Percentiles rank a stretch among this genome's conserved stretches.
phyloP scores from a whole-genome alignment of 2,888 invertebrate species.

The Watsonalla cultraria region DNA sequence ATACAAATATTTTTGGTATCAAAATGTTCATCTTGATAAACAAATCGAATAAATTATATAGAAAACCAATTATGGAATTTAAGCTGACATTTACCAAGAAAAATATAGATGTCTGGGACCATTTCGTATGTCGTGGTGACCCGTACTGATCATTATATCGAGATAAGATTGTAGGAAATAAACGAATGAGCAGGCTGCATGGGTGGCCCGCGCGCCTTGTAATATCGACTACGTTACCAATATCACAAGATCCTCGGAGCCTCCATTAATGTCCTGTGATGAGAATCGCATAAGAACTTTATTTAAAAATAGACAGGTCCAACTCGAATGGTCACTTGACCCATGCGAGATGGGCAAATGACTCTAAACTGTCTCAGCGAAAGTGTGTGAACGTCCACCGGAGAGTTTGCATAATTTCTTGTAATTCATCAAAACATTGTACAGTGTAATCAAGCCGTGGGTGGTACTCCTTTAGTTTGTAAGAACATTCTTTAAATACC shows the following conservation, averaged over 20 bases:
- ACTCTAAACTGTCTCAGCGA: conserved; percentile 71
- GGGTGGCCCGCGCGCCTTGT: conserved; percentile 56
- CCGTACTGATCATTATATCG: conserved; percentile 48
- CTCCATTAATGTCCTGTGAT: neutral
- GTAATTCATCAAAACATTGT: conserved; percentile 57
- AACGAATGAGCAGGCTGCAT: conserved; percentile 44
- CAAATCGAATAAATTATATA: too few species aligned
- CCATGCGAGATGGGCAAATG: conserved; percentile 36
- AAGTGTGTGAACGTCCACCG: conserved; percentile 61
- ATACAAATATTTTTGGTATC: too few species aligned
- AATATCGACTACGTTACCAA: conserved; percentile 44
- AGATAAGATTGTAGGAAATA: conserved; percentile 67
- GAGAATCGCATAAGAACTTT: conserved; percentile 9
- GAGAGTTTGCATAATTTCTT: conserved; percentile 63
- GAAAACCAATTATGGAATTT: conserved; percentile 15
- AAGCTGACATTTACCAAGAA: conserved; percentile 8
- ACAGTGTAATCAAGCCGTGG: conserved; percentile 51
- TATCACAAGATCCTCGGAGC: conserved; percentile 34
- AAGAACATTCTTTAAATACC: conserved; percentile 40
- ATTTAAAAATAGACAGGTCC: conserved; percentile 27
- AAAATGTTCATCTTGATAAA: too few species aligned
- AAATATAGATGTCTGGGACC: conserved; percentile 22
- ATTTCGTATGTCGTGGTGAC: conserved; percentile 34
- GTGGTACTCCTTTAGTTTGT: conserved; percentile 45
- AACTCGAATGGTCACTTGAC: conserved; percentile 27